Evolutionary conservation across 2,797 vertebrate species (phyloP).

Genomic region (Pangasius macronema): DNA sequence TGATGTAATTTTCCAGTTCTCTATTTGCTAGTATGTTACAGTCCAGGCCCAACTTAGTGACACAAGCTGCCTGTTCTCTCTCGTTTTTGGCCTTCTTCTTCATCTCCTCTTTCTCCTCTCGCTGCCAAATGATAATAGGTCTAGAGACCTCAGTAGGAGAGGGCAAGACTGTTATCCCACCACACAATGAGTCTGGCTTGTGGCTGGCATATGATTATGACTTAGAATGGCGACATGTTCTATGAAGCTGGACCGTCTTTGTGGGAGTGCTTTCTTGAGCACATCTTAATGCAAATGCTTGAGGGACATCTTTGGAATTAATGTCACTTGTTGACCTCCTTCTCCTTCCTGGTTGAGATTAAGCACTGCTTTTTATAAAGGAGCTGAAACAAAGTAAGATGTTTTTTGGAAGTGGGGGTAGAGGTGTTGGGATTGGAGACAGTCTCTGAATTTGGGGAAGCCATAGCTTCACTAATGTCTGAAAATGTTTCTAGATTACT

Average conservation of each 20-base stretch:
- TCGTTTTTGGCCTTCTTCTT: neutral
- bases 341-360: neutral
- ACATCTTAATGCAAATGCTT: neutral
- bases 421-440: constrained; percentile 1
- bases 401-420: neutral
- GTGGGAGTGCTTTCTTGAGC: neutral
- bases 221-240: neutral
- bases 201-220: neutral
- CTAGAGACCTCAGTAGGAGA: neutral
- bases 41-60: neutral
- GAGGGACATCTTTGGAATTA: neutral
- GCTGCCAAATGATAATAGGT: neutral
- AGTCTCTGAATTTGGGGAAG: neutral
- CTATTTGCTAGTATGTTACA: neutral
- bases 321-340: neutral
- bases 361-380: neutral
- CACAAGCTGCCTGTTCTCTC: neutral
- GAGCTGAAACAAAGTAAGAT: neutral
- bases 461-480: neutral
- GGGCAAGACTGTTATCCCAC: neutral
- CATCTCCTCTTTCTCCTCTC: neutral
- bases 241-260: neutral
- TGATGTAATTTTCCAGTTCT: neutral
- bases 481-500: neutral
- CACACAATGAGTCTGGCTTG: neutral